Evolutionary conservation across 92 coral and sea anemone species (phyloP).

Genomic region (Paramuricea clavata): DNA sequence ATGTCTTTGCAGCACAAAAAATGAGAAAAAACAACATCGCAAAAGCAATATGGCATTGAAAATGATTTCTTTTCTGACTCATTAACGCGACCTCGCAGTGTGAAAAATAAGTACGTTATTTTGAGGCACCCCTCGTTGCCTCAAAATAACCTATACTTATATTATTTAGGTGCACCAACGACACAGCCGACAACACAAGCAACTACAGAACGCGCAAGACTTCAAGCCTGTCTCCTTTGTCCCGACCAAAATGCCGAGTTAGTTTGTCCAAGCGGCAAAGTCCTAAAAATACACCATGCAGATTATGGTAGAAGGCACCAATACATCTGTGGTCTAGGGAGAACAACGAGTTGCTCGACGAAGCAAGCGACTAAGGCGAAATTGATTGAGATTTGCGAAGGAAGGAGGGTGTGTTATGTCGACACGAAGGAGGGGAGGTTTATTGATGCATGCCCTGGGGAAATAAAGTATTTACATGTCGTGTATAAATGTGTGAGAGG

Average conservation of each 20-base stretch:
- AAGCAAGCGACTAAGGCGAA: conserved; percentile 11
- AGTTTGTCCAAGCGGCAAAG: conserved; percentile 6
- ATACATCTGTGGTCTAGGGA: conserved; percentile 26
- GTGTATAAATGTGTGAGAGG: conserved; percentile 27
- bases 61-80: too few species aligned
- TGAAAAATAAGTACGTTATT: too few species aligned
- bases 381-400: conserved; percentile 7
- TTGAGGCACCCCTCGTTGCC: too few species aligned
- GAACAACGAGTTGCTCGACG: neutral
- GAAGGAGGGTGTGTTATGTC: neutral
- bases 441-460: conserved; percentile 39
- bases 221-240: conserved; percentile 20
- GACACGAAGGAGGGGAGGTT: neutral
- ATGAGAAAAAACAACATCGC: too few species aligned
- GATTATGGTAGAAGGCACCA: conserved; percentile 38
- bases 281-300: neutral
- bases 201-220: neutral
- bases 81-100: too few species aligned
- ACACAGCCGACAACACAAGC: neutral
- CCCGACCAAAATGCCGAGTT: neutral
- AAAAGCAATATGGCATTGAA: too few species aligned
- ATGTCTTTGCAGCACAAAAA: too few species aligned
- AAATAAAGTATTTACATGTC: conserved; percentile 27
- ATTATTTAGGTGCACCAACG: neutral
- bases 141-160: too few species aligned